Base-by-base conservation (phyloP, 2,797 vertebrate genomes). In the Phoxinus dragarum region DNA sequence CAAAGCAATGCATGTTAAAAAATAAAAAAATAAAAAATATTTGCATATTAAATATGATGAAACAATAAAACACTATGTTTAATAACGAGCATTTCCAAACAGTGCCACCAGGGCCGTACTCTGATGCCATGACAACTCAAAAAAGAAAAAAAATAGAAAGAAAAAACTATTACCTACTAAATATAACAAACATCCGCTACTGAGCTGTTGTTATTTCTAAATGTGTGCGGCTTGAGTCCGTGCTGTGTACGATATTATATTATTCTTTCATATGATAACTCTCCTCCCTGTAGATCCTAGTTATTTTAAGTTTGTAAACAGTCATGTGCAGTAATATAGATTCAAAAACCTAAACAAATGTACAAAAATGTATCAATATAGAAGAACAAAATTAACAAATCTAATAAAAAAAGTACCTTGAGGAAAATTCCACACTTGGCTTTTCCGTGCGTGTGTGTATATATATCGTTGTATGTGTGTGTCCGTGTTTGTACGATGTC, bases 251-350 rank as follows among this genome's bases (percentile, higher is more conserved):
- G 36, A 40, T 77, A 89, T 92, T 86, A 92, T 78, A 66, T 85
- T 88, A 80, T 16, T 77, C 52, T 71, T 86, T 91, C 89, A 80
- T 52, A 80, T 66, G 34, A 69, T 44, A 85, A 95, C 93, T 92
- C 71, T 92, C 73, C 90, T 97, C 96, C 95, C 96, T 96, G 95
- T 92, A 92, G 95, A 93, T 94, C 93, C 92, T 93, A 89, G 86
- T 86, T 84, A 49, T 84, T 77, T 68, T n/a, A 92, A 88, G 88
- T 79, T 87, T 97, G 96, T 97, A 97, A 98, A 99, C 97, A 97
- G 97, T 97, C 96, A 17, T 93, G 36, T 80, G 56, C 84, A 81
- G 82, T 92, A 91, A 89, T 90, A 88, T 88, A 93, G 89, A 94
- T 93, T 95, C 93, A 94, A 94, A 95, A 96, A 94, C 94, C 36